Evolutionary conservation across 2,888 invertebrate genomes (phyloP), one percentile per base, ranked within the genome.

Genomic region (Cerceris rybyensis): DNA sequence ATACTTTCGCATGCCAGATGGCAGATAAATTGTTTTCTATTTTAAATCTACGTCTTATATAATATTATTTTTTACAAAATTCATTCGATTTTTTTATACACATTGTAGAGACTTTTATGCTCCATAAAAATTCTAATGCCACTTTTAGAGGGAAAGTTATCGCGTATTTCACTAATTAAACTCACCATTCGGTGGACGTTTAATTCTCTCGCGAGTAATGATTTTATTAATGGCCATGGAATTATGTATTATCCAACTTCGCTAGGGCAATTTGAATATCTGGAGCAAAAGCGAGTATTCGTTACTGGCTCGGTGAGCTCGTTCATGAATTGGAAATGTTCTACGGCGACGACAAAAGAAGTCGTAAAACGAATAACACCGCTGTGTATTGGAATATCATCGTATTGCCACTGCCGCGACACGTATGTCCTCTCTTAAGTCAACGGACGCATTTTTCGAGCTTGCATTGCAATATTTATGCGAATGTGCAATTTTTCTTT

Each of bases 251-350:
- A 59, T 49, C 68, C 28, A 60, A 16, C 14, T 28, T 11, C 14
- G 7, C 11, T 0, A 63, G 63, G 55, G 58, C 46, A 58, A 57
- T 58, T 61, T 52, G 60, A 59, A 55, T 70, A 75, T 69, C 74
- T 64, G 54, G 42, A 71, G 84, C 72, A 64, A 28, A 28, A 77
- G 82, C 67, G 79, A 70, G 81, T 81, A 80, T 83, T 84, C 87
- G 82, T 81, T 79, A 78, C 79, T 80, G 75, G 82, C 64, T 73
- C 73, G 76, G 72, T 61, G 83, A 81, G 86, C 87, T 90, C 90
- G 88, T 90, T 90, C 90, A 90, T 91, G 91, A 91, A 91, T 91
- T 91, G 90, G 89, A 91, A 91, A 91, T 91, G 88, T 85, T 86
- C 87, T 84, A 86, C 82, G 84, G 82, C 83, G 86, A 85, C 88